A percentile compares a stretch with the other conserved stretches of the same genome.
Conservation (phyloP, 2,888 invertebrate genomes). For the Hirtodrosophila alboralis region DNA sequence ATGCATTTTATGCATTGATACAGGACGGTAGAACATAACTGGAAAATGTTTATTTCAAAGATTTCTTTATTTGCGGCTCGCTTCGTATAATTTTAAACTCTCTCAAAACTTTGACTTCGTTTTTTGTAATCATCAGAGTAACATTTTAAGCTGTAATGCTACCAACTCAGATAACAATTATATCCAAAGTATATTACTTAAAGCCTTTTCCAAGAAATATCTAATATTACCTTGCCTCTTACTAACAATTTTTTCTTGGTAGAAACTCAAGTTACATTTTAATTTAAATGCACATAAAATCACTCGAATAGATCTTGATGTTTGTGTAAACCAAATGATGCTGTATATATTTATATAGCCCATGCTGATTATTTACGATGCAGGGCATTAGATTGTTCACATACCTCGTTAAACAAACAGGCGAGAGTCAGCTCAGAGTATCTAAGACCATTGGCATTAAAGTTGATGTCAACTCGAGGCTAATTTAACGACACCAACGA, state of each 20-base stretch:
- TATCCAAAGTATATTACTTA: constrained; percentile 1
- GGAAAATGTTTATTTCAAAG: no score
- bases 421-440: constrained; percentile 5
- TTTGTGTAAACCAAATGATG: constrained; percentile 25
- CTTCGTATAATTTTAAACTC: no score
- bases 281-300: constrained; percentile 50
- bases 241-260: constrained; percentile 26
- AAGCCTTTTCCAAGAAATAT: constrained; percentile 14
- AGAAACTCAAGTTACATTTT: constrained; percentile 38
- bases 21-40: no score
- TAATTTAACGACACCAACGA: constrained; percentile 59
- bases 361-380: constrained; percentile 52
- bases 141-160: constrained; percentile 3
- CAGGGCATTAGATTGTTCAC: constrained; percentile 18
- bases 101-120: no score
- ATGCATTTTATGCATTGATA: no score
- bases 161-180: constrained; percentile 21
- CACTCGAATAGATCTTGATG: constrained; percentile 28
- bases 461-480: constrained; percentile 44
- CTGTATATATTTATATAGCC: constrained; percentile 18
- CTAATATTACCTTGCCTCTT: background rate
- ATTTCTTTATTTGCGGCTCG: no score
- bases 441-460: constrained; percentile 40
- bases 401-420: constrained; percentile 29
- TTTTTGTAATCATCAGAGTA: no score